phyloP scores from a whole-genome alignment of 2,888 invertebrate genomes.

The Acheta domesticus region DNA sequence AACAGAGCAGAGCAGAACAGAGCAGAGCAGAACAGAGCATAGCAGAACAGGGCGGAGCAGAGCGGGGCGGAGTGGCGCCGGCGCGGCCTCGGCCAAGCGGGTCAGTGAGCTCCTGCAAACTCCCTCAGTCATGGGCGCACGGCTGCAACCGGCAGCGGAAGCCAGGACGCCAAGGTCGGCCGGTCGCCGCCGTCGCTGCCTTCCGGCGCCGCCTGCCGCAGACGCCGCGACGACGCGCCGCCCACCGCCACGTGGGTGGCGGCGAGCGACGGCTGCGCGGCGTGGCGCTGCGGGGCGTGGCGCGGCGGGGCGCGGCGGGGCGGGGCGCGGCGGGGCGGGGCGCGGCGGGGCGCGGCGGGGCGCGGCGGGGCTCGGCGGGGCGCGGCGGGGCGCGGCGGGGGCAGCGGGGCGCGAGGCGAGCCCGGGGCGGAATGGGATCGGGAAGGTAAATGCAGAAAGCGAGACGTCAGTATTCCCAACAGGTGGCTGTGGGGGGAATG shows the following conservation, averaged over 20 bases:
- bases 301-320: too few species aligned
- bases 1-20: neutral
- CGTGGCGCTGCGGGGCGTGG: too few species aligned
- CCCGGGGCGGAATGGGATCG: too few species aligned
- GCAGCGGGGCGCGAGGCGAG: too few species aligned
- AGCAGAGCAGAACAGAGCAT: neutral
- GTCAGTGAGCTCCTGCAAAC: neutral
- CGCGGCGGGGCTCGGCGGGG: too few species aligned
- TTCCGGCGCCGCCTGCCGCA: neutral
- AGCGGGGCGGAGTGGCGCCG: neutral
- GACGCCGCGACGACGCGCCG: neutral
- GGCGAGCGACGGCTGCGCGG: too few species aligned
- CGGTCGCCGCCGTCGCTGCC: neutral
- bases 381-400: too few species aligned
- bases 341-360: too few species aligned
- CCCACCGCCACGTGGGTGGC: neutral
- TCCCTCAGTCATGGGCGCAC: neutral
- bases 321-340: too few species aligned
- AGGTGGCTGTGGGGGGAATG: too few species aligned
- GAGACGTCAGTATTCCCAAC: too few species aligned
- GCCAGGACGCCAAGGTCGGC: slow-evolving; percentile 2
- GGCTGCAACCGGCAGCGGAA: neutral
- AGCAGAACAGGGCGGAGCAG: neutral
- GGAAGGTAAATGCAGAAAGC: too few species aligned
- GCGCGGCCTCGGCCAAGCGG: neutral